phyloP scores from a whole-genome alignment of 2,888 invertebrate species.

The Kryphioiulus occultus region DNA sequence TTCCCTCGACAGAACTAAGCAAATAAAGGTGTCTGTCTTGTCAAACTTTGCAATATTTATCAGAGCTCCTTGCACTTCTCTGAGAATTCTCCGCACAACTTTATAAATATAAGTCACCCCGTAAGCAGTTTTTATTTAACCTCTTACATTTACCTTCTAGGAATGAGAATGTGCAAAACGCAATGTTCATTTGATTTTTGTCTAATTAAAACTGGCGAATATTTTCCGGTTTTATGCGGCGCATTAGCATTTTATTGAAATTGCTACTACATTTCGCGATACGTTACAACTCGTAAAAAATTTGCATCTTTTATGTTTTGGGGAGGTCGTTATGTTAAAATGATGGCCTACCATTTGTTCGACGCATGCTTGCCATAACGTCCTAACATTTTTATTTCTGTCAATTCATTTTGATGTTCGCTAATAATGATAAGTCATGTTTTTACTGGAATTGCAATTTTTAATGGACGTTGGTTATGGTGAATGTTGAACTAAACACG shows the following conservation, averaged over 20 bases:
- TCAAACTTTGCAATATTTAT: slow-evolving; percentile 10
- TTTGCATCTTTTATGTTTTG: neutral
- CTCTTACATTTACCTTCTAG: neutral
- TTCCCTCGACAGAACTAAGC: slow-evolving; percentile 6
- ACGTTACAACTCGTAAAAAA: neutral
- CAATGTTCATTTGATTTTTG: neutral
- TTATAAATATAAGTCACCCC: neutral
- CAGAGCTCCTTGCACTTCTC: neutral
- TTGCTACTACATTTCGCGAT: neutral
- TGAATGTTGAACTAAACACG: no score
- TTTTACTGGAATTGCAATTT: no score
- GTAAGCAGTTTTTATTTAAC: neutral
- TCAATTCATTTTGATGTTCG: no score
- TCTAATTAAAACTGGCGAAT: neutral
- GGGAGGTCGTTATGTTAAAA: neutral
- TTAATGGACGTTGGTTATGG: no score
- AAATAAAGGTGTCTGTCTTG: neutral
- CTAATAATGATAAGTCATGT: no score
- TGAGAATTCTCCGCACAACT: neutral
- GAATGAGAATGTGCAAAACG: neutral
- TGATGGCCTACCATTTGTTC: neutral
- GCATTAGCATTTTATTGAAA: neutral
- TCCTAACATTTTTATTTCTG: neutral
- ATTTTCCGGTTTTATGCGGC: neutral
- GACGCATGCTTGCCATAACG: no score